phyloP scores from a whole-genome alignment of 1,140 invertebrate species.

The Zaprionus africanus region DNA sequence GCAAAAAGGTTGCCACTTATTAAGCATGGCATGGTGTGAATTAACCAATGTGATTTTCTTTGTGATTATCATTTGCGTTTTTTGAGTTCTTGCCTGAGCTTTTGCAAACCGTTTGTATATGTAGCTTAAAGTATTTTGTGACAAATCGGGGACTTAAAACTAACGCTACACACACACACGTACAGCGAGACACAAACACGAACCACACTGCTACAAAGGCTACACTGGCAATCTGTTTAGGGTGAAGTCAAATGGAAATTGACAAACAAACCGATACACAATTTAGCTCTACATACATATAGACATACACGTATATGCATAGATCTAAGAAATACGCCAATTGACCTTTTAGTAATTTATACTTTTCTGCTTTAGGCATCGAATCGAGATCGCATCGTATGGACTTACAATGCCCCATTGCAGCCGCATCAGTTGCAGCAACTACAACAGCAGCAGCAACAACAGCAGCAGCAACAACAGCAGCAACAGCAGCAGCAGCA shows the following conservation, averaged over 20 bases:
- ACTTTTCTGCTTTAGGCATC: conserved; percentile 63
- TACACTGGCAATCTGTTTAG: conserved; percentile 54
- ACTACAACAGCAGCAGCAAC: conserved; percentile 69
- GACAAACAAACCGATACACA: conserved; percentile 4
- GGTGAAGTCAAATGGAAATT: conserved; percentile 48
- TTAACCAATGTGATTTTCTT: conserved; percentile 43
- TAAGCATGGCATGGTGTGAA: conserved; percentile 67
- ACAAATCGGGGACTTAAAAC: conserved; percentile 14
- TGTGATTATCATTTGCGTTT: conserved; percentile 54
- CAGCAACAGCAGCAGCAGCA: conserved; percentile 71
- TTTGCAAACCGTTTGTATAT: conserved; percentile 69
- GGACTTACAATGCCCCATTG: conserved; percentile 95
- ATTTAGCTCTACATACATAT: conserved; percentile 9
- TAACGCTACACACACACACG: conserved; percentile 43
- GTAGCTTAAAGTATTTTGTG: conserved; percentile 46
- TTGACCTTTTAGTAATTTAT: conserved; percentile 50
- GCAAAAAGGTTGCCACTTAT: conserved; percentile 77
- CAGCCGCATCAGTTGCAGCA: conserved; percentile 84
- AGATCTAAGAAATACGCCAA: conserved; percentile 7
- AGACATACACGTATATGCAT: conserved; percentile 10
- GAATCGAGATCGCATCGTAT: conserved; percentile 89
- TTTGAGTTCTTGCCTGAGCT: conserved; percentile 71
- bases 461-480: conserved; percentile 77
- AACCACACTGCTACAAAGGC: conserved; percentile 39
- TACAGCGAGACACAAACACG: conserved; percentile 22